A percentile compares a stretch with the other conserved stretches of the same genome.
These are phyloP conservation scores for Lasius platythorax DNA, from an alignment of 2,888 invertebrate genomes.

Conservation along the genomic window DNA sequence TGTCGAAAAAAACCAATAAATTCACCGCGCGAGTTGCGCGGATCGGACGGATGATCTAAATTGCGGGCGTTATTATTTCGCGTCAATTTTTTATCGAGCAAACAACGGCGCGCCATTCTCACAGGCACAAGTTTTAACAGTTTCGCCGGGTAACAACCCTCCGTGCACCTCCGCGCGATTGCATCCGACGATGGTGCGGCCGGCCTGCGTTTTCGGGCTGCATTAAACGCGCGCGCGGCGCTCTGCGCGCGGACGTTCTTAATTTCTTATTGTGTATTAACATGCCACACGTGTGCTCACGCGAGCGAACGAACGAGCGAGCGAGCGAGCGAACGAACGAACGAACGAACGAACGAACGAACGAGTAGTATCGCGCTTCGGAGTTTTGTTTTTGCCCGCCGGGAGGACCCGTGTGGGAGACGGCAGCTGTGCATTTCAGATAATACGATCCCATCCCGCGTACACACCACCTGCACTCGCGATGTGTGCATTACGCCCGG, in stretches of 20 bases:
- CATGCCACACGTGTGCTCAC: slow-evolving; percentile 83
- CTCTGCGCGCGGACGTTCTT: slow-evolving; percentile 71
- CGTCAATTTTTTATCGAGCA: slow-evolving; percentile 59
- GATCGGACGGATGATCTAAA: slow-evolving; percentile 37
- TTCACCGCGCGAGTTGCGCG: slow-evolving; percentile 1
- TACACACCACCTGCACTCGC: slow-evolving; percentile 62
- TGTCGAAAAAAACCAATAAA: slow-evolving; percentile 35
- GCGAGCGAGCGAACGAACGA: neutral
- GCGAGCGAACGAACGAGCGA: slow-evolving; percentile 68
- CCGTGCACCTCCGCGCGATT: slow-evolving; percentile 38
- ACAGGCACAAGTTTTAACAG: slow-evolving; percentile 65
- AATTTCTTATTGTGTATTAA: slow-evolving; percentile 84
- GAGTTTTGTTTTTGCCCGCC: slow-evolving; percentile 78
- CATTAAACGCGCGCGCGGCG: slow-evolving; percentile 54
- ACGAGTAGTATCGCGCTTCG: slow-evolving; percentile 77
- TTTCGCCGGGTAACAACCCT: slow-evolving; percentile 4
- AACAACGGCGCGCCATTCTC: slow-evolving; percentile 51
- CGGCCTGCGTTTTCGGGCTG: slow-evolving; percentile 57
- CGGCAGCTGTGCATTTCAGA: slow-evolving; percentile 81
- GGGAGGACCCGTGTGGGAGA: slow-evolving; percentile 81
- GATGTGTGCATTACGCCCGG: slow-evolving; percentile 74
- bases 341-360: neutral
- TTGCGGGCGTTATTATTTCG: slow-evolving; percentile 39
- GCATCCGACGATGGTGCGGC: slow-evolving; percentile 39
- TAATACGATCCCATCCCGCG: slow-evolving; percentile 76